phyloP scores from a whole-genome alignment of 2,797 vertebrate genomes.

The Anableps anableps region DNA sequence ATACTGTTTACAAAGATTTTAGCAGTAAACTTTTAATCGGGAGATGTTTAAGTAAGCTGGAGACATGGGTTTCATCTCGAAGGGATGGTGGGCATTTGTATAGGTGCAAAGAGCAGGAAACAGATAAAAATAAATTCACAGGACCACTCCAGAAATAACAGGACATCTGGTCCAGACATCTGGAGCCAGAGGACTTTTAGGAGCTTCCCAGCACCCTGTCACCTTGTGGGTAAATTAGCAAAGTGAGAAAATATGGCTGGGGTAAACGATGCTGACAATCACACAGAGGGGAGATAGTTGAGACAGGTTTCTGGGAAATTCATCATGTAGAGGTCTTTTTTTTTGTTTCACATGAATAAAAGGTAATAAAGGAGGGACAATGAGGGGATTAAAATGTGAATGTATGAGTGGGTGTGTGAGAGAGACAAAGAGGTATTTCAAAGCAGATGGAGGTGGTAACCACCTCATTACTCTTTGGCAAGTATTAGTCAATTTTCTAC shows the following conservation, averaged over 20 bases:
- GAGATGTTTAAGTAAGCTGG: slow-evolving; percentile 38
- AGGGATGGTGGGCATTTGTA: slow-evolving; percentile 42
- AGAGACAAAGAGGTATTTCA: slow-evolving; percentile 14
- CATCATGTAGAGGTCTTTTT: slow-evolving; percentile 64
- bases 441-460: slow-evolving; percentile 31
- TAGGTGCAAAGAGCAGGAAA: slow-evolving; percentile 70
- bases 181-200: slow-evolving; percentile 81
- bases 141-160: slow-evolving; percentile 79
- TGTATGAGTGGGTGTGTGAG: background rate
- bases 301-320: slow-evolving; percentile 66
- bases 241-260: slow-evolving; percentile 81
- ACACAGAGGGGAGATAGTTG: slow-evolving; percentile 71
- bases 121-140: slow-evolving; percentile 71
- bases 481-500: slow-evolving; percentile 34
- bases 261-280: slow-evolving; percentile 83
- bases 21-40: slow-evolving; percentile 59
- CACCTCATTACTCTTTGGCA: slow-evolving; percentile 45
- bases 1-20: slow-evolving; percentile 25
- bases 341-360: slow-evolving; percentile 61
- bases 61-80: slow-evolving; percentile 42
- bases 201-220: slow-evolving; percentile 79
- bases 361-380: slow-evolving; percentile 48
- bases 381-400: slow-evolving; percentile 37
- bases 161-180: slow-evolving; percentile 85
- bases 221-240: slow-evolving; percentile 84